These are phyloP conservation scores for Scaptomyza graminum DNA, from an alignment of 1,140 invertebrate species.

Conservation along the genomic window DNA sequence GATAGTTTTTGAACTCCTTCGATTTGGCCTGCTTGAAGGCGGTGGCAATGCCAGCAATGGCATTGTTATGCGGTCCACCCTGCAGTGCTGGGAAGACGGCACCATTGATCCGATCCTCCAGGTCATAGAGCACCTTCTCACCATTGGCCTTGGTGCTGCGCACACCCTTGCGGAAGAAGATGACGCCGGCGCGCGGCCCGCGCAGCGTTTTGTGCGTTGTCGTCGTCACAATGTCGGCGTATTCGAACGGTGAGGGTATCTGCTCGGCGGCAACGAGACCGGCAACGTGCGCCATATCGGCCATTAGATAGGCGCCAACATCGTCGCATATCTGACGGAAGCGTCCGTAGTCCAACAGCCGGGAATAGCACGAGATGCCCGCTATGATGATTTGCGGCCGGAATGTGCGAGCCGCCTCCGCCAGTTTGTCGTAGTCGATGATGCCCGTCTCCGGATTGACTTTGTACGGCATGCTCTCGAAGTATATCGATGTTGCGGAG, in stretches of 20 bases:
- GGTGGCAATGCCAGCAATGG: slow-evolving; percentile 95
- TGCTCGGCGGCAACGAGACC: slow-evolving; percentile 95
- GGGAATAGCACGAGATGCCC: slow-evolving; percentile 94
- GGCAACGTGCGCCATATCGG: slow-evolving; percentile 98
- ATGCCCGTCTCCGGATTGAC: slow-evolving; percentile 93
- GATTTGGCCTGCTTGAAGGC: slow-evolving; percentile 93
- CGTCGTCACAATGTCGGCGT: slow-evolving; percentile 96
- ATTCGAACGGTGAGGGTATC: slow-evolving; percentile 95
- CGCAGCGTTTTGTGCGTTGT: slow-evolving; percentile 98
- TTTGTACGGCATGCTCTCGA: slow-evolving; percentile 99
- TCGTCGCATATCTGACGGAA: slow-evolving; percentile 96
- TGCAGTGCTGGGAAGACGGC: slow-evolving; percentile 97
- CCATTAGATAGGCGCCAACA: slow-evolving; percentile 93
- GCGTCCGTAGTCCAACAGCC: slow-evolving; percentile 93
- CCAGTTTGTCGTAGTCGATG: slow-evolving; percentile 97
- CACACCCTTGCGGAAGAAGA: slow-evolving; percentile 95
- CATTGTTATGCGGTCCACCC: slow-evolving; percentile 96
- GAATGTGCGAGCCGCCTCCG: slow-evolving; percentile 93
- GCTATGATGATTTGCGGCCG: slow-evolving; percentile 97
- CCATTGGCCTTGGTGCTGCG: slow-evolving; percentile 90
- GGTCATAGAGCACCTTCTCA: slow-evolving; percentile 92
- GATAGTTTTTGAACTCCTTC: slow-evolving; percentile 94
- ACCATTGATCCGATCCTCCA: slow-evolving; percentile 94
- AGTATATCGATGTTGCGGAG: slow-evolving; percentile 98
- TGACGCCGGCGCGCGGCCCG: slow-evolving; percentile 94